These are phyloP conservation scores for Margaritifera margaritifera DNA, from an alignment of 2,888 invertebrate genomes.

Conservation along the genomic window DNA sequence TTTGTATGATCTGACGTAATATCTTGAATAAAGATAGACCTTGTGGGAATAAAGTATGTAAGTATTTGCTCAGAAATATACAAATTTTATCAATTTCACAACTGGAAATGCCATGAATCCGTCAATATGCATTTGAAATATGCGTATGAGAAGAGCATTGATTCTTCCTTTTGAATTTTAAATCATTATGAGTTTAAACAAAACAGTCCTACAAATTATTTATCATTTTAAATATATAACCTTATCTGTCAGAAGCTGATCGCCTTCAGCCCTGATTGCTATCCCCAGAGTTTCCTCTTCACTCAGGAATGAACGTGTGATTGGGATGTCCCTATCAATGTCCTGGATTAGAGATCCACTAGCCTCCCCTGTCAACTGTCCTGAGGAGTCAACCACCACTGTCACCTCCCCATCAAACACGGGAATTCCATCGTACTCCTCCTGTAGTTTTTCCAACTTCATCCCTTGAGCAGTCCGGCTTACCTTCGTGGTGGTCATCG, in stretches of 20 bases:
- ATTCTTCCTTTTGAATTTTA: too few relatives aligned
- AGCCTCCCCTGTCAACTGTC: slow-evolving; percentile 34
- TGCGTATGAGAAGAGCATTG: too few relatives aligned
- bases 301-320: slow-evolving; percentile 16
- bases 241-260: neutral
- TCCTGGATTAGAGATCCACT: slow-evolving; percentile 38
- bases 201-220: too few relatives aligned
- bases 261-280: slow-evolving; percentile 11
- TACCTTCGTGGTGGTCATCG: slow-evolving; percentile 10
- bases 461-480: slow-evolving; percentile 36
- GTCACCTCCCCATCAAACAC: slow-evolving; percentile 43
- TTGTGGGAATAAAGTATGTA: too few relatives aligned
- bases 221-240: neutral
- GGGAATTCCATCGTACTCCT: slow-evolving; percentile 38
- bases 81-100: too few relatives aligned
- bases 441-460: slow-evolving; percentile 36
- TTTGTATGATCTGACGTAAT: too few relatives aligned
- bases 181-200: too few relatives aligned
- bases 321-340: slow-evolving; percentile 33
- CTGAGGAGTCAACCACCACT: slow-evolving; percentile 28
- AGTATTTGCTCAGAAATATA: too few relatives aligned
- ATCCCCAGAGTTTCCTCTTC: slow-evolving; percentile 22
- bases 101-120: too few relatives aligned
- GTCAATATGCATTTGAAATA: too few relatives aligned
- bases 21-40: too few relatives aligned